Evolutionary conservation across 2,797 vertebrate species (phyloP).

Genomic region (Helostoma temminkii): DNA sequence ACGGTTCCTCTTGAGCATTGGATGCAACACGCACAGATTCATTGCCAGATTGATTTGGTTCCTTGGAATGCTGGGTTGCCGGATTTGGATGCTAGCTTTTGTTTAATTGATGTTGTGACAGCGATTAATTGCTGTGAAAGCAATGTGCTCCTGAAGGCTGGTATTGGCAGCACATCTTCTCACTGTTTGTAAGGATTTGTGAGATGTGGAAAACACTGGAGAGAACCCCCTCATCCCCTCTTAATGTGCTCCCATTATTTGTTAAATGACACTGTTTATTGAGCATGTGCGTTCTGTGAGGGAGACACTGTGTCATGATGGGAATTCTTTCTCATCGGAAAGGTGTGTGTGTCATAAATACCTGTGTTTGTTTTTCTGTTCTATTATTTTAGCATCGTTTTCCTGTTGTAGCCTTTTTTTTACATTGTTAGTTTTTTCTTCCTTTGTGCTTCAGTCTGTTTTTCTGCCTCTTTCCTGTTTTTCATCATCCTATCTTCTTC

Average conservation of each 20-base stretch:
- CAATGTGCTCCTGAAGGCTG: conserved; percentile 69
- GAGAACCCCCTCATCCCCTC: background rate
- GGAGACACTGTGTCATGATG: background rate
- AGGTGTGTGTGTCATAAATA: background rate
- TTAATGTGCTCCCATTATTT: conserved; percentile 12
- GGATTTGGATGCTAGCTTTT: conserved; percentile 67
- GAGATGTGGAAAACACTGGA: conserved; percentile 27
- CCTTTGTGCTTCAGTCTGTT: conserved; percentile 2
- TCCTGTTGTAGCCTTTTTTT: background rate
- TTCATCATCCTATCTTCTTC: conserved; percentile 33
- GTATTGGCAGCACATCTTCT: conserved; percentile 53
- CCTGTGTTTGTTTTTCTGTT: conserved; percentile 10
- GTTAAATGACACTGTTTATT: conserved; percentile 35
- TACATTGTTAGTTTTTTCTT: conserved; percentile 4
- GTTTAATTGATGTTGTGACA: conserved; percentile 83
- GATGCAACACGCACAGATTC: conserved; percentile 22
- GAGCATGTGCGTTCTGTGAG: background rate
- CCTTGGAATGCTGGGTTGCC: conserved; percentile 65
- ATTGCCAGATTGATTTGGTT: conserved; percentile 64
- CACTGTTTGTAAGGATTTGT: conserved; percentile 43
- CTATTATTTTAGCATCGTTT: conserved; percentile 5
- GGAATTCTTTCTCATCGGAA: conserved; percentile 1
- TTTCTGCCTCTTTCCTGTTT: conserved; percentile 14
- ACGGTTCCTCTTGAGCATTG: conserved; percentile 30
- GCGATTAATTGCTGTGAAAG: conserved; percentile 80